A percentile compares a stretch with the other conserved stretches of the same genome.
phyloP scores from a whole-genome alignment of 2,113 vertebrate genomes.

The Mormyrus lacerda region DNA sequence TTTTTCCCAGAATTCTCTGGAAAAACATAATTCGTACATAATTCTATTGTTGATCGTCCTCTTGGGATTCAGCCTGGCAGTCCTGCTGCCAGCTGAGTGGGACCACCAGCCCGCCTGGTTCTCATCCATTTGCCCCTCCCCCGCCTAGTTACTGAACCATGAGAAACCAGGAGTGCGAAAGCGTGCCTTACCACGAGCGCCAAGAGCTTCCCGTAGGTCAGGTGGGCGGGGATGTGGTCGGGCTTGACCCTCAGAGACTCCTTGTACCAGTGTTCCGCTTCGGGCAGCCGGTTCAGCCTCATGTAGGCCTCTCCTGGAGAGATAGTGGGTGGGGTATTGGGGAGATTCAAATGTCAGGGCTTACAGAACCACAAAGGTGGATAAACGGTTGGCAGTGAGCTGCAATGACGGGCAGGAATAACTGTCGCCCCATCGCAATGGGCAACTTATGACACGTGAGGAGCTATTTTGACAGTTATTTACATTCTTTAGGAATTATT shows the following conservation, averaged over 20 bases:
- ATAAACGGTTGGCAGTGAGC: slow-evolving; percentile 10
- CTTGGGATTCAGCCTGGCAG: not conserved
- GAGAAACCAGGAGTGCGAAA: not conserved
- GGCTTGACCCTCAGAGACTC: slow-evolving; percentile 87
- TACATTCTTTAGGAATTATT: not conserved
- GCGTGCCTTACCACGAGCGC: slow-evolving; percentile 74
- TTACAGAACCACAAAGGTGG: slow-evolving; percentile 28
- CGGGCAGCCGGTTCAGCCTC: slow-evolving; percentile 77
- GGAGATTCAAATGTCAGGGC: slow-evolving; percentile 30
- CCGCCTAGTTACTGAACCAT: not conserved
- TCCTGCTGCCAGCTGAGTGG: not conserved
- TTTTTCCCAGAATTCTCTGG: not conserved
- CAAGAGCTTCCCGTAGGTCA: slow-evolving; percentile 91
- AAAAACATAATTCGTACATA: too few species aligned
- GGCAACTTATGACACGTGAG: not conserved
- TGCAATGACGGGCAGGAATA: too few species aligned
- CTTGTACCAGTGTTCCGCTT: slow-evolving; percentile 87
- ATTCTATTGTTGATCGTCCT: not conserved
- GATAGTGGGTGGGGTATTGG: not conserved
- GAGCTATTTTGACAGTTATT: not conserved
- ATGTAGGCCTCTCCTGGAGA: slow-evolving; percentile 89
- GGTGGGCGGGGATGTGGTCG: slow-evolving; percentile 93
- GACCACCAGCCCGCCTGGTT: not conserved
- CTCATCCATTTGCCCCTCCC: not conserved
- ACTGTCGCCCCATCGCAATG: not conserved